phyloP scores from a whole-genome alignment of 2,888 invertebrate genomes.

The Elmis aenea region DNA sequence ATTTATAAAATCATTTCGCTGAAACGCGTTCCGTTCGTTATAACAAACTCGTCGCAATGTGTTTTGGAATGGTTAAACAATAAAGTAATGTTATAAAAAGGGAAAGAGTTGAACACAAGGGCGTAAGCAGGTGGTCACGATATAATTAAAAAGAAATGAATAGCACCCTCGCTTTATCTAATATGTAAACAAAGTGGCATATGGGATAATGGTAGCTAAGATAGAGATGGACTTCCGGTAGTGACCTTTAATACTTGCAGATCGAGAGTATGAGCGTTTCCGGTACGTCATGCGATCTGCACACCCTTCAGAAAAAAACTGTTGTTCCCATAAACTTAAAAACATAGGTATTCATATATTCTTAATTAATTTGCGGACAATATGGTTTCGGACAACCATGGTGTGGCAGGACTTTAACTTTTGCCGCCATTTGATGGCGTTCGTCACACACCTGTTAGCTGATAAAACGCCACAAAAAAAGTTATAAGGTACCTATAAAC shows the following conservation, averaged over 20 bases:
- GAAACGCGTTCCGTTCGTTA: too few species aligned
- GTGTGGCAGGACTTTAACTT: too few species aligned
- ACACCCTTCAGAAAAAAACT: constrained; percentile 32
- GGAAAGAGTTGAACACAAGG: too few species aligned
- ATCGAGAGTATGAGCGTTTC: constrained; percentile 41
- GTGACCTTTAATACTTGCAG: constrained; percentile 26
- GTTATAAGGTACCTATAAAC: too few species aligned
- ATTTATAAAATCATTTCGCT: too few species aligned
- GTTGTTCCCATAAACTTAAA: constrained; percentile 26
- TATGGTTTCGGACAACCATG: too few species aligned
- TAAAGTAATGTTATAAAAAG: too few species aligned
- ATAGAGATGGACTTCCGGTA: constrained; percentile 37
- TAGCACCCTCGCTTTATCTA: constrained; percentile 13
- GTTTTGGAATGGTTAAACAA: too few species aligned
- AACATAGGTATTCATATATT: not conserved
- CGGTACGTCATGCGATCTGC: constrained; percentile 43
- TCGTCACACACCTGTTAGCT: too few species aligned
- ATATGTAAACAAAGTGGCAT: constrained; percentile 34
- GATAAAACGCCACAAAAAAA: too few species aligned
- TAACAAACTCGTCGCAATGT: too few species aligned
- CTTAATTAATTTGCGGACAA: not conserved
- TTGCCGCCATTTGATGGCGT: too few species aligned
- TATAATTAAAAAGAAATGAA: constrained; percentile 16
- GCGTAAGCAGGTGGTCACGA: constrained; percentile 14
- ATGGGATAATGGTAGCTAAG: constrained; percentile 33